Conservation (phyloP, 2,888 invertebrate genomes). For the Microctonus brassicae region DNA sequence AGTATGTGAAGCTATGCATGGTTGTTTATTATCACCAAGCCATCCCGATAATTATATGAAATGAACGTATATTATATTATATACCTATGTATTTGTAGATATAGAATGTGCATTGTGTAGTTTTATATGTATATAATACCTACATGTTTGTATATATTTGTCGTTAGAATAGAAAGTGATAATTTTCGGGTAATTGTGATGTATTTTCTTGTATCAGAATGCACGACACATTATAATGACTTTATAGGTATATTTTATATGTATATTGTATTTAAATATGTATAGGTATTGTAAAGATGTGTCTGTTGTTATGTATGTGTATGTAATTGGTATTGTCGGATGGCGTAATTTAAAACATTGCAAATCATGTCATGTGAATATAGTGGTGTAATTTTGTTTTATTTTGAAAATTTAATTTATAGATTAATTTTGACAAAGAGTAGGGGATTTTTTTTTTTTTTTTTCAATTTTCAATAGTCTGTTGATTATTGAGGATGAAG, state of each 20-base stretch:
- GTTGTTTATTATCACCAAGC: constrained; percentile 51
- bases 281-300: too few relatives aligned
- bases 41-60: constrained; percentile 62
- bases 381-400: too few relatives aligned
- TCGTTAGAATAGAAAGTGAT: constrained; percentile 59
- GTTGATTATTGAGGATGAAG: too few relatives aligned
- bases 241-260: constrained; percentile 1
- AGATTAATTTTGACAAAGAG: too few relatives aligned
- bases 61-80: constrained; percentile 50
- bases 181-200: constrained; percentile 54
- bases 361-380: constrained; percentile 6
- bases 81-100: not conserved
- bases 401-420: too few relatives aligned
- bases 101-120: constrained; percentile 39
- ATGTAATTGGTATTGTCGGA: constrained; percentile 23
- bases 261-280: not conserved
- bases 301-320: too few relatives aligned
- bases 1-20: constrained; percentile 18
- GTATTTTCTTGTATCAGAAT: constrained; percentile 52
- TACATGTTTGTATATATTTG: too few relatives aligned
- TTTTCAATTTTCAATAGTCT: too few relatives aligned
- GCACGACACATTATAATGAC: constrained; percentile 6
- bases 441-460: too few relatives aligned
- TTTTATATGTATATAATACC: too few relatives aligned
- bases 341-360: constrained; percentile 20